Evolutionary conservation across 1,140 invertebrate genomes (phyloP).

Genomic region (Trissolcus basalis): DNA sequence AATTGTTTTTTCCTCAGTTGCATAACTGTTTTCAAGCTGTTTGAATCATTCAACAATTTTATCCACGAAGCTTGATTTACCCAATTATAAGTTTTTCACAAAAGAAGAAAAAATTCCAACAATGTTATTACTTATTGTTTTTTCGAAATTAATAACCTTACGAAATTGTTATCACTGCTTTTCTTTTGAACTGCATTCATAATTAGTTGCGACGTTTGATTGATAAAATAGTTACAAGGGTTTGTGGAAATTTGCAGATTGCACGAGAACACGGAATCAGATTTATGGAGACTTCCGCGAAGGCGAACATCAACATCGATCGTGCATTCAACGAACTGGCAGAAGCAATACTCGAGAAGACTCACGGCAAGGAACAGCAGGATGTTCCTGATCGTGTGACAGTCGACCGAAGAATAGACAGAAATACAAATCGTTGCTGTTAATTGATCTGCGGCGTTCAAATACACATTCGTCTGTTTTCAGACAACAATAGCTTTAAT

Average conservation of each 20-base stretch:
- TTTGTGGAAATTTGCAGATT: constrained; percentile 81
- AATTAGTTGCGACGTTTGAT: no score
- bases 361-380: constrained; percentile 80
- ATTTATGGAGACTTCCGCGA: constrained; percentile 99
- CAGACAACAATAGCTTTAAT: constrained; percentile 35
- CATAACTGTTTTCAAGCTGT: no score
- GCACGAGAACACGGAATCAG: constrained; percentile 97
- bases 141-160: no score
- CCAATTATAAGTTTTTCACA: no score
- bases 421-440: constrained; percentile 74
- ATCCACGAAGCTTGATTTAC: no score
- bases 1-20: no score
- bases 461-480: constrained; percentile 25
- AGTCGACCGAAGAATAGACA: constrained; percentile 78
- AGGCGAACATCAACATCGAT: constrained; percentile 98
- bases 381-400: constrained; percentile 82
- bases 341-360: constrained; percentile 95
- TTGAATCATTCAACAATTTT: no score
- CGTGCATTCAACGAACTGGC: constrained; percentile 97
- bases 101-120: no score
- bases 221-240: no score
- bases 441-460: constrained; percentile 46
- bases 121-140: no score
- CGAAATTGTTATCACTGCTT: no score
- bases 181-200: no score